Conservation (phyloP, 2,113 vertebrate species). For the Budorcas taxicolor region DNA sequence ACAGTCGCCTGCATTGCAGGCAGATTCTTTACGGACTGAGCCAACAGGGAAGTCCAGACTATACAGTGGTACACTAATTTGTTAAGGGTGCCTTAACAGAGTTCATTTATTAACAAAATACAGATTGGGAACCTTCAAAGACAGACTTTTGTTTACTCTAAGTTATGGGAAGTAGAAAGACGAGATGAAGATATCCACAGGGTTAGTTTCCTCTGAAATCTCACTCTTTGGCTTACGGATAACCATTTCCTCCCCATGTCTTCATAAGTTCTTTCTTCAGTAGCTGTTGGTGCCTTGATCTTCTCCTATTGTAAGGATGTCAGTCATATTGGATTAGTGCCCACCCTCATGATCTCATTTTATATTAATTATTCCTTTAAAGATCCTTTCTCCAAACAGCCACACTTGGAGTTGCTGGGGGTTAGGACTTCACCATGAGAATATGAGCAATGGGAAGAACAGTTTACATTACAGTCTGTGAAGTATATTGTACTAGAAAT, state of each 20-base stretch:
- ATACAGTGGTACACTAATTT: not conserved
- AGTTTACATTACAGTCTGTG: not conserved
- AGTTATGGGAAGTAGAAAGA: not conserved
- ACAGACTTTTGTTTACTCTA: not conserved
- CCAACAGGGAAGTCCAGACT: not conserved
- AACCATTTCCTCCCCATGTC: accelerated
- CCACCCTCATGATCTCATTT: not conserved
- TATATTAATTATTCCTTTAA: not conserved
- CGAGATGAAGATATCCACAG: not conserved
- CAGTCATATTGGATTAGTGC: not conserved
- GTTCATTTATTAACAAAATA: not conserved
- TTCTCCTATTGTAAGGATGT: not conserved
- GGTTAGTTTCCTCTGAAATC: not conserved
- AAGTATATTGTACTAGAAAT: not conserved
- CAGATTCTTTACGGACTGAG: not conserved
- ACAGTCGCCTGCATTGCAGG: not conserved
- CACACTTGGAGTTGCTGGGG: not conserved
- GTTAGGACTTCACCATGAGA: not conserved
- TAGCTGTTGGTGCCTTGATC: not conserved
- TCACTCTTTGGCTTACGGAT: no score
- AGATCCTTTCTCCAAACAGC: not conserved
- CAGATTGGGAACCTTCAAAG: not conserved
- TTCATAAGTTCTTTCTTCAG: not conserved
- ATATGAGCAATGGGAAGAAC: accelerated
- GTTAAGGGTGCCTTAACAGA: not conserved